A percentile compares a stretch with the other conserved stretches of the same genome.
Evolutionary conservation across 23 tunicate species (phyloP).

Genomic region (Styela clava): DNA sequence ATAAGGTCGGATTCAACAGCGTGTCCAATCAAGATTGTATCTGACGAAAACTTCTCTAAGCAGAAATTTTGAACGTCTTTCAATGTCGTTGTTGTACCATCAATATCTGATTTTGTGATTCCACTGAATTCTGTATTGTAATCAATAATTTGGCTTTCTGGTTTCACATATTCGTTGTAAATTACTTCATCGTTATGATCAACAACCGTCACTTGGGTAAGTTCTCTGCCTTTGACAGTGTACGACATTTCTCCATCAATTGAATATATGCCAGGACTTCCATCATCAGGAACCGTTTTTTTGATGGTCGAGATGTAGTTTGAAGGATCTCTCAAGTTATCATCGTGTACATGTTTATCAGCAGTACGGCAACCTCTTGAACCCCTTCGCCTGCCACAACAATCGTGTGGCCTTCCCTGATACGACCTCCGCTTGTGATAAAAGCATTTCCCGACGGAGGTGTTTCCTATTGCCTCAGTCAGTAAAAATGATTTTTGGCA

Average conservation of each 20-base stretch:
- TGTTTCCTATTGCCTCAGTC: constrained; percentile 1
- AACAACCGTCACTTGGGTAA: constrained; percentile 65
- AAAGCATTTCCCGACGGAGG: background rate
- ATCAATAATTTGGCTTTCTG: constrained; percentile 62
- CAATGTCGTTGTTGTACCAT: background rate
- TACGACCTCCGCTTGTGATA: background rate
- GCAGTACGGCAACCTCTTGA: constrained; percentile 55
- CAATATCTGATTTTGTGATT: background rate
- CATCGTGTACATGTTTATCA: constrained; percentile 68
- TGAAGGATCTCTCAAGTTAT: constrained; percentile 40
- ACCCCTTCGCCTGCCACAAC: constrained; percentile 58
- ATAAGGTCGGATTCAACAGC: background rate
- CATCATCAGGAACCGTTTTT: constrained; percentile 25
- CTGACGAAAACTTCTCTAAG: background rate
- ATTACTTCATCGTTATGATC: constrained; percentile 40
- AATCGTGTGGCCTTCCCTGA: constrained; percentile 33
- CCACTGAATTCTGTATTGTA: constrained; percentile 62
- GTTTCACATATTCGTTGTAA: constrained; percentile 53
- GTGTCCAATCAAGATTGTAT: constrained; percentile 22
- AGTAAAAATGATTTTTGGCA: constrained; percentile 66
- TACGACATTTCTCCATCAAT: constrained; percentile 86
- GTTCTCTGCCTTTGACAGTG: constrained; percentile 62
- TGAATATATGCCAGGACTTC: constrained; percentile 58
- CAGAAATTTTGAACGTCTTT: constrained; percentile 19
- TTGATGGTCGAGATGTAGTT: constrained; percentile 45